Evolutionary conservation across 1,140 invertebrate species (phyloP), one percentile per base, ranked within the genome.

Genomic region (Helicoverpa zea): DNA sequence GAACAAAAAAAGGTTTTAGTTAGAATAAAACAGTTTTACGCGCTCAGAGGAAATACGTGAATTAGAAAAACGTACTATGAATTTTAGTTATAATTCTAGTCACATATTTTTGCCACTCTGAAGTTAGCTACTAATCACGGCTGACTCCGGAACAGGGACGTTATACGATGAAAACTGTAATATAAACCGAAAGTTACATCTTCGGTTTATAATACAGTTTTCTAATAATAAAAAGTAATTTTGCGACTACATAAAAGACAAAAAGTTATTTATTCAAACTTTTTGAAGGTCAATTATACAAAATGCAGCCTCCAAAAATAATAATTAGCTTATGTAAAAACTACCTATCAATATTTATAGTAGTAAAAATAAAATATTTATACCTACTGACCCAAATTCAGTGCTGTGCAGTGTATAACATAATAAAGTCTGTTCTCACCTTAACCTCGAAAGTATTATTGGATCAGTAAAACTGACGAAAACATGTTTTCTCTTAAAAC

Each of bases 1-100:
- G 56, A 74, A 58, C 29, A 74, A 52, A 74, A n/a, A 66, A 74
- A 74, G 54, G 51, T 16, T 74, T 73, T 74, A 9, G 7, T 52
- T 10, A 3, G 49, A 58, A 56, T 74, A 58, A 54, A 58, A 74
- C 52, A 58, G 70, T 35, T 58, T 58, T 73, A 30, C 14, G 58
- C 54, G 70, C 70, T 74, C 52, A 10, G n/a, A 58, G 10, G 5
- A 74, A 49, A 66, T 64, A 64, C 47, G 61, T 77, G 61, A 64
- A 23, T 77, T 30, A 75, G 56, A 56, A 61, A 49, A 51, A 35
- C 3, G 35, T 30, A 49, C 58, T 23, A 75, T 75, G 29, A 75
- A 75, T 63, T 75, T 75, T 30, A n/a, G 23, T 59, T 35, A 35
- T 7, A 35, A 3, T 7, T 35, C 35, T 35, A 35, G 35, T 35